Evolutionary conservation across 2,113 vertebrate genomes (phyloP).

Genomic region (Tyrannus savana): DNA sequence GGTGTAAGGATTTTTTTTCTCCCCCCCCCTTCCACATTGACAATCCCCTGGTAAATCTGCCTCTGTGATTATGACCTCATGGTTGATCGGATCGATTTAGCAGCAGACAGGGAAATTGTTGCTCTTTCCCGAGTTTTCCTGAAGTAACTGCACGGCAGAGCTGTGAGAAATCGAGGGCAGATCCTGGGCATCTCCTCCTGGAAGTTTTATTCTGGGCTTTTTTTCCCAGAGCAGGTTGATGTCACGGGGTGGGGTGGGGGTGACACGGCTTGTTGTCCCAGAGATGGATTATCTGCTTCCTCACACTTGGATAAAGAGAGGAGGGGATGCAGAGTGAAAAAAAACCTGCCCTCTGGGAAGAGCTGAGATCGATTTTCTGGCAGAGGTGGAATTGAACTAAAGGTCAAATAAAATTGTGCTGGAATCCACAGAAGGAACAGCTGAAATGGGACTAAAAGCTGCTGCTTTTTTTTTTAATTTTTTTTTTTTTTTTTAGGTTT

Average conservation of each 20-base stretch:
- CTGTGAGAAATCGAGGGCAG: neutral
- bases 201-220: neutral
- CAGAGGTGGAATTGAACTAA: neutral
- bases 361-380: neutral
- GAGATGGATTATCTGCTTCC: neutral
- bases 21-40: neutral
- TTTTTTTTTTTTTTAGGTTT: neutral
- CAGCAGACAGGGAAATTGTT: neutral
- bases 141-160: neutral
- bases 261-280: neutral
- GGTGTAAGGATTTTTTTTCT: neutral
- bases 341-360: neutral
- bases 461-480: neutral
- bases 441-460: neutral
- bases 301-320: neutral
- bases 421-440: neutral
- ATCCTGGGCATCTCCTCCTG: neutral
- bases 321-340: neutral
- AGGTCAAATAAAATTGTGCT: neutral
- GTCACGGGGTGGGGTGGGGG: neutral
- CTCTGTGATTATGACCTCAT: neutral
- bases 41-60: neutral
- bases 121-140: neutral
- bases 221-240: neutral
- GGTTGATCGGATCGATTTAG: neutral